These are phyloP conservation scores for Rhagologus leucostigma DNA, from an alignment of 2,113 vertebrate species.

Conservation along the genomic window DNA sequence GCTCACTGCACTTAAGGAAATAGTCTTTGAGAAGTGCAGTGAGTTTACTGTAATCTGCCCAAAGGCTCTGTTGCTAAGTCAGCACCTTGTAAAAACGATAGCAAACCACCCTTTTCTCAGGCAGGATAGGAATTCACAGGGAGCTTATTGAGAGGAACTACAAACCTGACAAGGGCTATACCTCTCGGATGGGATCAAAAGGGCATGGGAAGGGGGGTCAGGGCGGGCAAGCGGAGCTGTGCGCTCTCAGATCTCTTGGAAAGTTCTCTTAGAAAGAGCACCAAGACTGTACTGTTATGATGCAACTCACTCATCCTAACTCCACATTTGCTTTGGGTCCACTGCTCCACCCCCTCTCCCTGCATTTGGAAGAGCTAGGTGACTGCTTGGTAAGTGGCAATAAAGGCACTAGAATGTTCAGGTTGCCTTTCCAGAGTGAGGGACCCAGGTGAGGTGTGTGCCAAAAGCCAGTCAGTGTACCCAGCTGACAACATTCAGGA, in stretches of 20 bases:
- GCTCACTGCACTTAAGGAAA: not conserved
- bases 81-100: not conserved
- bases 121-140: not conserved
- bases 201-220: not conserved
- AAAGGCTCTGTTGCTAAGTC: not conserved
- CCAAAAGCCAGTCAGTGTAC: not conserved
- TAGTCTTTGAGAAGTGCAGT: not conserved
- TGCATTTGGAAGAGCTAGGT: not conserved
- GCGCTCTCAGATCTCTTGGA: not conserved
- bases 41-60: not conserved
- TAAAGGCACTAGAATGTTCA: not conserved
- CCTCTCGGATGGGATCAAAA: not conserved
- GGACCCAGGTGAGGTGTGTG: not conserved
- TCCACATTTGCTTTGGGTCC: not conserved
- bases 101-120: not conserved
- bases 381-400: not conserved
- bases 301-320: not conserved
- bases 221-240: rapidly evolving
- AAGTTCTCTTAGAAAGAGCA: not conserved
- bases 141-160: not conserved
- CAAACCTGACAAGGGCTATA: not conserved
- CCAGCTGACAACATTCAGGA: not conserved
- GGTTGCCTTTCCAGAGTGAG: not conserved
- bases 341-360: not conserved
- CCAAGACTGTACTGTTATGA: not conserved